Base-by-base conservation (phyloP, 2,888 invertebrate species). In the Ptilodon capucinus region DNA sequence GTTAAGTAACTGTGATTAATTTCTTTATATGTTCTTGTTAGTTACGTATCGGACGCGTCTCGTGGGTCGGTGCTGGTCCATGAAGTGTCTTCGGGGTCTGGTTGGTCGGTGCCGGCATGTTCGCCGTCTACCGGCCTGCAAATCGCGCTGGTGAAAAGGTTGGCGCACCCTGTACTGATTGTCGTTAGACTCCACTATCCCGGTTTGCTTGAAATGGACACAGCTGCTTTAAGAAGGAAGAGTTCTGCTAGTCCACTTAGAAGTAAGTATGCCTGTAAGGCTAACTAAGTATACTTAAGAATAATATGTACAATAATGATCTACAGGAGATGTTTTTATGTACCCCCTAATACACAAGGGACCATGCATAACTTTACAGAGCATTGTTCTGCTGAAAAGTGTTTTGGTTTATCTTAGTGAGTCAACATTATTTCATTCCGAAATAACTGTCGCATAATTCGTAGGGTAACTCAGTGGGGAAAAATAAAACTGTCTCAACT, bases 41-140 rank as follows among this genome's bases (percentile, higher is more conserved):
- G 87, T 42, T 94, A 94, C 68, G 86, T 94, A 14, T 93, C 94
- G 34, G 96, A 96, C 73, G 95, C 95, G 0, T 93, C 94, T 0
- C 92, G 93, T 34, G 92, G 95, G 7, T 92, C 94, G 11, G 92
- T 95, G 41, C 84, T 95, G 7, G 94, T 95, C 0, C 93, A 93
- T 68, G 94, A 95, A 68, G 91, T 94, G 2, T 87, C 92, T 8
- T 89, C 92, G 2, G 92, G 92, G 51, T 91, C 91, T 7, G 93
- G 94, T 5, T 94, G 93, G 82, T 86, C 94, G 3, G 93, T 95
- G 0, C 87, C 94, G 1, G 93, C 92, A 0, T 89, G 92, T 54
- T 76, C 87, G 0, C 89, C 92, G 9, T 84, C 93, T 7, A 92
- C 94, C 57, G 95, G 95, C 1, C 88, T 96, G 0, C 95, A 95